Evolutionary conservation across 1,140 invertebrate genomes (phyloP).

Genomic region (Cotesia chilonis): DNA sequence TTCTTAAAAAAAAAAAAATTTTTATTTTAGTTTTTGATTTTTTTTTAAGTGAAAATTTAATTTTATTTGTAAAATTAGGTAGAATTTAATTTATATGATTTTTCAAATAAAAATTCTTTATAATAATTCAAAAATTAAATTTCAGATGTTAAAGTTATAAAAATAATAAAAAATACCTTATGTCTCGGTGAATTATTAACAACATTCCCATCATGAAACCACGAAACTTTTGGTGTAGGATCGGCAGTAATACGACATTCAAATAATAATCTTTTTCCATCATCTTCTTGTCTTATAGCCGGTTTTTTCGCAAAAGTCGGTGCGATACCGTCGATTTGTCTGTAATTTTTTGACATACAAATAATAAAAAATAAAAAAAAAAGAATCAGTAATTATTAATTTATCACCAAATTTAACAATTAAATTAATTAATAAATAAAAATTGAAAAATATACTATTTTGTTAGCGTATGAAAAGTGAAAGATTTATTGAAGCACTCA

Average conservation of each 20-base stretch:
- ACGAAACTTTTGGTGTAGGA: constrained; percentile 88
- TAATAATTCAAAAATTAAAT: too few relatives aligned
- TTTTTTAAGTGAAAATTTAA: too few relatives aligned
- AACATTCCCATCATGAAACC: constrained; percentile 87
- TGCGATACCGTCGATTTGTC: constrained; percentile 96
- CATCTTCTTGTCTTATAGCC: constrained; percentile 94
- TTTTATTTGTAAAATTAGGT: too few relatives aligned
- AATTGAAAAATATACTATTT: background rate
- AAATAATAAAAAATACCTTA: constrained; percentile 70
- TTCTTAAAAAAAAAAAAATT: too few relatives aligned
- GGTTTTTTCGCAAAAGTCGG: constrained; percentile 98
- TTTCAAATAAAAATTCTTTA: too few relatives aligned
- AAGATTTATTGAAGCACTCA: constrained; percentile 25
- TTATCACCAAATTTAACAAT: background rate
- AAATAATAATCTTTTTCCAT: constrained; percentile 93
- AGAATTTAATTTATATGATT: too few relatives aligned
- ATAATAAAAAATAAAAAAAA: too few relatives aligned
- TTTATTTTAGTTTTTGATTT: too few relatives aligned
- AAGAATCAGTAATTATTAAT: background rate
- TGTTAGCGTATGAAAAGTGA: constrained; percentile 6
- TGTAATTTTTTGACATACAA: constrained; percentile 58
- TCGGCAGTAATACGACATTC: constrained; percentile 95
- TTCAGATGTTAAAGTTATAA: background rate
- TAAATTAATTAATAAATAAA: background rate
- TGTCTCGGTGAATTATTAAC: constrained; percentile 82